These are phyloP conservation scores for Gambusia yucatana DNA, from an alignment of 2,797 vertebrate species.

Conservation along the genomic window DNA sequence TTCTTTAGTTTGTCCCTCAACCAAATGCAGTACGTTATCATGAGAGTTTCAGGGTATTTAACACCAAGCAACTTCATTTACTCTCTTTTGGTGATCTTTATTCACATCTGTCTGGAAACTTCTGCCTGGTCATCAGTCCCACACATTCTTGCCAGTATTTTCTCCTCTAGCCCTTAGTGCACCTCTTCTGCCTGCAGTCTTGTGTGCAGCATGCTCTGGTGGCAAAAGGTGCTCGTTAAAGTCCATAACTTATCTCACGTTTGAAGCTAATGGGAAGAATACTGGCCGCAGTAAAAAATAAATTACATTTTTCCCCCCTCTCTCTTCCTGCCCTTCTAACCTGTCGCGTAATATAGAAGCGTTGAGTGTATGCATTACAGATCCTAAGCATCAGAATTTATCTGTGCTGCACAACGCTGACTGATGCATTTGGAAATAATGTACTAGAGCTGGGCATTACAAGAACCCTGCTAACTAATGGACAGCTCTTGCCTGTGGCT, in stretches of 20 bases:
- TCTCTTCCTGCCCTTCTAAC: slow-evolving; percentile 89
- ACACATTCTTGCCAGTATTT: slow-evolving; percentile 37
- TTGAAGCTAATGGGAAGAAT: slow-evolving; percentile 93
- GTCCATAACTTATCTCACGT: slow-evolving; percentile 86
- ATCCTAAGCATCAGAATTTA: slow-evolving; percentile 94
- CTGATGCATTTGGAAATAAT: slow-evolving; percentile 99
- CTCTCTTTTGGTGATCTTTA: slow-evolving; percentile 11
- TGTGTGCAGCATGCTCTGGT: slow-evolving; percentile 79
- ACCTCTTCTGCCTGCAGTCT: slow-evolving; percentile 60
- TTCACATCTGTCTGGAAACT: slow-evolving; percentile 25
- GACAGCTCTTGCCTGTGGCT: slow-evolving; percentile 91
- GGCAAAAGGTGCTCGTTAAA: slow-evolving; percentile 85
- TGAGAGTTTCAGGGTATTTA: slow-evolving; percentile 15
- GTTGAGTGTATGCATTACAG: slow-evolving; percentile 90
- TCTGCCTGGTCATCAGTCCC: slow-evolving; percentile 35
- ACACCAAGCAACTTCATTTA: slow-evolving; percentile 7
- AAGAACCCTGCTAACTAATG: slow-evolving; percentile 91
- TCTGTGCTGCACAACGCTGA: slow-evolving; percentile 87
- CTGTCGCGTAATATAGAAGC: slow-evolving; percentile 87
- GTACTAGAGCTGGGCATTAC: slow-evolving; percentile 93
- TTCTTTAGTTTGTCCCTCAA: slow-evolving; percentile 9
- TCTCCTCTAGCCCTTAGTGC: slow-evolving; percentile 28
- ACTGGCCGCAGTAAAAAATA: slow-evolving; percentile 94
- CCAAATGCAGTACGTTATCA: neutral
- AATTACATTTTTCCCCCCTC: slow-evolving; percentile 84